Base-by-base conservation (phyloP, 2,888 invertebrate genomes). In the Dorcus parallelipipedus region DNA sequence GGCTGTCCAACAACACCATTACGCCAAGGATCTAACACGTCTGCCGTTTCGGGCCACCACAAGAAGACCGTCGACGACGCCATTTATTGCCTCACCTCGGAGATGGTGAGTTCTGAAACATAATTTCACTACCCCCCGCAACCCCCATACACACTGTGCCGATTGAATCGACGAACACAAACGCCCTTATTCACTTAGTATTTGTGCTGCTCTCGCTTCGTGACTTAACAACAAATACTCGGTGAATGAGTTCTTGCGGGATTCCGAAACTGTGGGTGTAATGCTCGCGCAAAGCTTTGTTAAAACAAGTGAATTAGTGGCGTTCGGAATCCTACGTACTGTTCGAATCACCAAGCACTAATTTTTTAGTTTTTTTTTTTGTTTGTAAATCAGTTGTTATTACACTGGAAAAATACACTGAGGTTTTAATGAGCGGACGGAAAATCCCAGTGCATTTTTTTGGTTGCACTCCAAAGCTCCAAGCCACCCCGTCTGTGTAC, bases 21-120 rank as follows among this genome's bases (percentile, higher is more conserved):
- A 58, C 72, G 78, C 49, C 76, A 77, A 64, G 69, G 70, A 78
- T 81, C 68, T 72, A 81, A 81, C 78, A 58, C 80, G 74, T 59
- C 84, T 75, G 39, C 82, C 77, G 59, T 77, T 73, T 70, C 72
- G 54, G 63, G 62, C 26, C 60, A 64, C 75, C 81, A 54, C 70
- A 83, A 83, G 76, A 83, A 85, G 66, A 84, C 86, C 48, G 86
- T 87, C 69, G 87, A 87, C 76, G 85, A 86, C 75, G 86, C 89
- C 71, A 85, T 91, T 75, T 90, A 89, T 79, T 90, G 89, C 79
- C 86, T 91, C 72, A 90, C 91, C 71, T 87, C 88, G 68, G 91
- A 91, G 87, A 89, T 91, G 89, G 90, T 91, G 81, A 89, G 88
- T 85, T 71, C 64, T 54, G 73, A 73, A 67, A 66, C 60, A 55